Percentiles rank a stretch among this genome's conserved stretches.
phyloP scores from a whole-genome alignment of 2,113 vertebrate species.

The Theristicus caerulescens region DNA sequence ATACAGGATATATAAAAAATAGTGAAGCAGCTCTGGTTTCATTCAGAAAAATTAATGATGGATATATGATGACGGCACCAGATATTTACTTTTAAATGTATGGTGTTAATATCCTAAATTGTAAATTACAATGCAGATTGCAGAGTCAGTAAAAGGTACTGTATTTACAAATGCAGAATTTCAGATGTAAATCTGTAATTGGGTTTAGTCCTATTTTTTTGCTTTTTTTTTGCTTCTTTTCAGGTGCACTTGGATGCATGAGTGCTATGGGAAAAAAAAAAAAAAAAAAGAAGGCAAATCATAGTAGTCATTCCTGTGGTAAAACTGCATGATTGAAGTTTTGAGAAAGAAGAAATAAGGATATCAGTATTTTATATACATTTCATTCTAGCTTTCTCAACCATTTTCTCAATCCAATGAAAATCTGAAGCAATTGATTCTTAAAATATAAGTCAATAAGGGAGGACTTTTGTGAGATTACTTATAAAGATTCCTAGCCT shows the following conservation, averaged over 20 bases:
- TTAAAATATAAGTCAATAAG: slow-evolving; percentile 51
- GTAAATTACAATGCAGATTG: neutral
- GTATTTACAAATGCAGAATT: neutral
- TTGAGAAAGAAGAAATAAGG: neutral
- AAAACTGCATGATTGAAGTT: neutral
- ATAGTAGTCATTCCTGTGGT: neutral
- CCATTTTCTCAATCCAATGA: slow-evolving; percentile 15
- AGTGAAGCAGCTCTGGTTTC: neutral
- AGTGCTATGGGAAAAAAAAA: neutral
- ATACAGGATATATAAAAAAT: neutral
- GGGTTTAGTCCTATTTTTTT: neutral
- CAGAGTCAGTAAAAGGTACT: neutral
- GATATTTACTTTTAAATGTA: neutral
- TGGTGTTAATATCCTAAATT: neutral
- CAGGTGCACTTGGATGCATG: neutral
- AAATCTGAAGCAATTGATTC: slow-evolving; percentile 37
- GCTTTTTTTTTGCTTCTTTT: neutral
- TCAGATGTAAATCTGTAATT: neutral
- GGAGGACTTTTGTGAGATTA: slow-evolving; percentile 44
- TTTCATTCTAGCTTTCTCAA: slow-evolving; percentile 13
- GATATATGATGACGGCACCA: neutral
- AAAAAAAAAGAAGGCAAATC: neutral
- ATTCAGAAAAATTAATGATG: neutral
- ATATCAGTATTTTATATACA: neutral
- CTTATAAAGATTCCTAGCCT: slow-evolving; percentile 53